Evolutionary conservation across 2,888 invertebrate genomes (phyloP), one percentile per base, ranked within the genome.

Genomic region (Dinocampus coccinellae): DNA sequence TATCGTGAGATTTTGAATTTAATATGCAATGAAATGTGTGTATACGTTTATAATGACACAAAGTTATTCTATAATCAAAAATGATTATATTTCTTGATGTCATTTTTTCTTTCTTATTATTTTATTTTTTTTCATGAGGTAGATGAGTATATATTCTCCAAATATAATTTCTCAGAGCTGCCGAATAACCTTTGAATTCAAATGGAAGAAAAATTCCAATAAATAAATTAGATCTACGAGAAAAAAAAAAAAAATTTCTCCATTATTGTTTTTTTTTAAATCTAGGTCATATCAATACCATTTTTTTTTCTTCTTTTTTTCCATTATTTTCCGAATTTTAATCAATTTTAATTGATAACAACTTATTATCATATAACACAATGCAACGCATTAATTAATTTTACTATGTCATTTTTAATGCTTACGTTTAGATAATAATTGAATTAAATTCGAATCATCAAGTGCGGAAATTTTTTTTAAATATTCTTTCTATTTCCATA

Each of bases 81-180:
- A 83, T 84, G 82, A 84, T 80, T 78, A 47, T 81, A 52, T 34
- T 29, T 62, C 42, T 55, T 57, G 22, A 60, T 34, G 47, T 61
- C 61, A 33, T 20, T 33, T 20, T 68, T 66, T 70, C 62, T 64
- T 52, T 52, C 61, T 36, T 69, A 58, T 61, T 60, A n/a, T 13
- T 39, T 70, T 11, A 60, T 63, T 72, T 61, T 29, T 57, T 71
- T 73, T 78, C 82, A 82, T 86, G 87, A 87, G 87, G 87, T 87
- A 87, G 87, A 87, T 83, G 81, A 84, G 87, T 87, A 84, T 87
- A 47, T 47, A 87, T 87, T 84, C 83, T 86, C 84, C 84, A 82
- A 83, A 83, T 84, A 47, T 47, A 85, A 85, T 86, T 77, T 82
- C 83, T 81, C 55, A 75, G 78, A 87, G 85, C 85, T 82, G 83